These are phyloP conservation scores for Dasypus novemcinctus DNA, from an alignment of 2,113 vertebrate genomes.

Conservation along the genomic window DNA sequence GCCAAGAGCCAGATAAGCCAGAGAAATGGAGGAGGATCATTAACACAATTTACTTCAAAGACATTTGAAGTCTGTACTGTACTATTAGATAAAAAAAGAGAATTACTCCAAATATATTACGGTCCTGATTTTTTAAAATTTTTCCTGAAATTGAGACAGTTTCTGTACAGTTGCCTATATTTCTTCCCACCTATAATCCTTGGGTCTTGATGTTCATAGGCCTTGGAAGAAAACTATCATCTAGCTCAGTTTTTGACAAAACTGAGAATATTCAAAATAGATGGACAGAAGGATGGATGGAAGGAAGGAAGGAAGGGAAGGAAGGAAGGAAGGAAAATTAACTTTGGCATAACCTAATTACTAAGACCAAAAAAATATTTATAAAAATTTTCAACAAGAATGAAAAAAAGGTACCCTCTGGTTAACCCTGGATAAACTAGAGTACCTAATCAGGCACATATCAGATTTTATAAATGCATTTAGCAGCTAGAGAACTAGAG, in stretches of 20 bases:
- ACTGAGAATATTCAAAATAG: slow-evolving; percentile 8
- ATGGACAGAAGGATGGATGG: background rate
- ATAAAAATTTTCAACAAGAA: slow-evolving; percentile 39
- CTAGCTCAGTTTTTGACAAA: slow-evolving; percentile 8
- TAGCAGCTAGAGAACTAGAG: background rate
- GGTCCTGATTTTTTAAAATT: background rate
- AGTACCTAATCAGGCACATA: slow-evolving; percentile 26
- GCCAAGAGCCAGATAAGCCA: background rate
- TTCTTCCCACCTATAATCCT: background rate
- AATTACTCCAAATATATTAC: background rate
- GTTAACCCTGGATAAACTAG: slow-evolving; percentile 21
- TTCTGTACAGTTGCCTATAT: background rate
- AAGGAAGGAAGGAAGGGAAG: background rate
- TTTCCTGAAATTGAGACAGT: background rate
- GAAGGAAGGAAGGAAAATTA: background rate
- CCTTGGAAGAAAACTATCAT: slow-evolving; percentile 35
- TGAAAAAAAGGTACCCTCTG: background rate
- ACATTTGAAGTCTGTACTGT: background rate
- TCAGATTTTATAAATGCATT: background rate
- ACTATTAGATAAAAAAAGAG: background rate
- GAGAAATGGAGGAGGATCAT: background rate
- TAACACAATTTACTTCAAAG: slow-evolving; percentile 39
- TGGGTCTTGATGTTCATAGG: background rate
- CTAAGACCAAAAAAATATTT: slow-evolving; percentile 47
- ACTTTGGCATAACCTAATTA: slow-evolving; percentile 4